Evolutionary conservation across 2,797 vertebrate genomes (phyloP).

Genomic region (Erethizon dorsatum): DNA sequence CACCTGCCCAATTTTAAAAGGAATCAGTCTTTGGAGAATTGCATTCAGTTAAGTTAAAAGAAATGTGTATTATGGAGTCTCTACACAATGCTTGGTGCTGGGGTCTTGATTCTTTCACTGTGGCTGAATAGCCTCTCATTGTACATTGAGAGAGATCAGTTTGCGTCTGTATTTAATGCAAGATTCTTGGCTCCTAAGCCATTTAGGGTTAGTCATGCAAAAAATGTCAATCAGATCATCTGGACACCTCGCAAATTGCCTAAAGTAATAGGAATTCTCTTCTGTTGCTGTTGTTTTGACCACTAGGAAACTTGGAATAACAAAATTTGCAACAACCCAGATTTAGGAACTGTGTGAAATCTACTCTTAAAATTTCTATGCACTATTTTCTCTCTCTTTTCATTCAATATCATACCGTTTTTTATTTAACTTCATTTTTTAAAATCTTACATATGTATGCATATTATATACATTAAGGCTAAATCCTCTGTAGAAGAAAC

Average conservation of each 20-base stretch:
- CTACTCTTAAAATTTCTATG: background rate
- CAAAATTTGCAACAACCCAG: background rate
- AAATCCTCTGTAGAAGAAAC: background rate
- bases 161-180: slow-evolving; percentile 45
- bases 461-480: background rate
- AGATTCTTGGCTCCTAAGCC: slow-evolving; percentile 26
- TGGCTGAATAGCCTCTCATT: background rate
- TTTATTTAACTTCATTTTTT: background rate
- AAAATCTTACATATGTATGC: background rate
- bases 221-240: background rate
- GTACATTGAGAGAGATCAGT: background rate
- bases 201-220: background rate
- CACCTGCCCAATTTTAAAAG: slow-evolving; percentile 46
- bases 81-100: background rate
- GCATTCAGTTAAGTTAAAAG: slow-evolving; percentile 53
- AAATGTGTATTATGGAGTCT: background rate
- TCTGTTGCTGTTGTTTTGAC: background rate
- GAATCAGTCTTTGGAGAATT: slow-evolving; percentile 46
- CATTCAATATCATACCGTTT: background rate
- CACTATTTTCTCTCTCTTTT: background rate
- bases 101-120: background rate
- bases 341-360: background rate
- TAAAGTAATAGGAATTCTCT: background rate
- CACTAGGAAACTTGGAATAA: background rate
- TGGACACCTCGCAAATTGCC: background rate